Percentiles rank a stretch among this genome's conserved stretches.
phyloP scores from a whole-genome alignment of 2,113 vertebrate genomes.

The Phalacrocorax aristotelis region DNA sequence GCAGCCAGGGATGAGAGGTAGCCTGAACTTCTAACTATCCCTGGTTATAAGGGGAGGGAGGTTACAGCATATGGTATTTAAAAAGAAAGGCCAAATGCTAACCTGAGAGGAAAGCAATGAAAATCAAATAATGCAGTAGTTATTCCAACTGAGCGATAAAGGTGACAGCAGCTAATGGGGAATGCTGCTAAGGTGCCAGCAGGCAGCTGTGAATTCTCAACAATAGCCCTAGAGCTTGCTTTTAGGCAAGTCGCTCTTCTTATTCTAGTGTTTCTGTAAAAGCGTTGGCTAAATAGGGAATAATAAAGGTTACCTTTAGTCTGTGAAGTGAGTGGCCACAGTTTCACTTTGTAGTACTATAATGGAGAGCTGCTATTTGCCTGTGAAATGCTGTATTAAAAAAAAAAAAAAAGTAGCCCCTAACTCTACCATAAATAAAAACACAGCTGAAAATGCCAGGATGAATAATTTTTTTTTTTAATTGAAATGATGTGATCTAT shows the following conservation, averaged over 20 bases:
- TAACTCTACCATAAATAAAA: not conserved
- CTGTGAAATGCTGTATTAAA: not conserved
- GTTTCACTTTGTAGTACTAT: not conserved
- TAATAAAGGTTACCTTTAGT: not conserved
- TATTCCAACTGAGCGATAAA: not conserved
- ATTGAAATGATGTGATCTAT: not conserved
- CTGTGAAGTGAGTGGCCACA: not conserved
- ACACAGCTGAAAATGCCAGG: not conserved
- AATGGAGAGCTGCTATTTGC: not conserved
- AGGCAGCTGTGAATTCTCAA: not conserved
- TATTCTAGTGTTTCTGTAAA: not conserved
- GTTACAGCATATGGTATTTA: not conserved
- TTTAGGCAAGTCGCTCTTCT: not conserved
- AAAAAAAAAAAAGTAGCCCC: not conserved
- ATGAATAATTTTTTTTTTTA: not conserved
- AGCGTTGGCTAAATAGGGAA: not conserved
- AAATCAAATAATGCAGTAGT: not conserved
- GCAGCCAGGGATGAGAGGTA: not conserved
- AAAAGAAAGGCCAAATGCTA: slow-evolving; percentile 18
- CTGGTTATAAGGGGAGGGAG: not conserved
- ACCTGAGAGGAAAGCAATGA: not conserved
- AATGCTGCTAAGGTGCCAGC: not conserved
- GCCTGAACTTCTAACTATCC: not conserved
- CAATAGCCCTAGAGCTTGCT: not conserved
- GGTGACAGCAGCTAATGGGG: not conserved